These are phyloP conservation scores for Machimus rusticus DNA, from an alignment of 2,888 invertebrate genomes.

Conservation along the genomic window DNA sequence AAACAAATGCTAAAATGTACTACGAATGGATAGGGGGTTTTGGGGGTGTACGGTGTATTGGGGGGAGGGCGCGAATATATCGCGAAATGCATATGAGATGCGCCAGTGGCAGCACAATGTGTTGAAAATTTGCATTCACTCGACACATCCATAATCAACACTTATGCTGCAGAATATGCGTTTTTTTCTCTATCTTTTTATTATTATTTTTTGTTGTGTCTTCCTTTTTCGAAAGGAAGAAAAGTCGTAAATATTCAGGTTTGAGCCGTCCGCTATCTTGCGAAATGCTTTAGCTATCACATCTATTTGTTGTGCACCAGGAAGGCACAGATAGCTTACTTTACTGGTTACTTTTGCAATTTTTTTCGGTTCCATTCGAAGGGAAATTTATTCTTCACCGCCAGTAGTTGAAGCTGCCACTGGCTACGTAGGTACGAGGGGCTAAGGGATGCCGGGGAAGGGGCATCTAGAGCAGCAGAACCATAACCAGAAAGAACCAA, in stretches of 20 bases:
- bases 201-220: neutral
- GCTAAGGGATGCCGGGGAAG: neutral
- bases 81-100: conserved; percentile 25
- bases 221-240: conserved; percentile 16
- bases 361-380: conserved; percentile 34
- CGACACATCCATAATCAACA: conserved; percentile 38
- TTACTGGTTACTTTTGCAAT: conserved; percentile 16
- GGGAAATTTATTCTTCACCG: conserved; percentile 35
- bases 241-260: conserved; percentile 34
- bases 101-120: conserved; percentile 10
- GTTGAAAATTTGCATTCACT: conserved; percentile 36
- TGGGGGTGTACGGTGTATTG: neutral
- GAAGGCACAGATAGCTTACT: neutral
- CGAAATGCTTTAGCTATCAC: conserved; percentile 12
- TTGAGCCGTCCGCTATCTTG: neutral
- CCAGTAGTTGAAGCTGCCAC: neutral
- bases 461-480: neutral
- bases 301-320: conserved; percentile 13
- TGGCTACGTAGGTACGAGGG: neutral
- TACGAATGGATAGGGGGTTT: neutral
- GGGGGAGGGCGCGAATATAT: neutral
- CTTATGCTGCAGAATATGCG: neutral
- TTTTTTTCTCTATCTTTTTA: neutral
- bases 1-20: neutral
- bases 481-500: conserved; percentile 4